Percentiles rank a stretch among this genome's conserved stretches.
These are phyloP conservation scores for Petrocephalus microphthalmus DNA, from an alignment of 2,113 vertebrate genomes.

Conservation along the genomic window DNA sequence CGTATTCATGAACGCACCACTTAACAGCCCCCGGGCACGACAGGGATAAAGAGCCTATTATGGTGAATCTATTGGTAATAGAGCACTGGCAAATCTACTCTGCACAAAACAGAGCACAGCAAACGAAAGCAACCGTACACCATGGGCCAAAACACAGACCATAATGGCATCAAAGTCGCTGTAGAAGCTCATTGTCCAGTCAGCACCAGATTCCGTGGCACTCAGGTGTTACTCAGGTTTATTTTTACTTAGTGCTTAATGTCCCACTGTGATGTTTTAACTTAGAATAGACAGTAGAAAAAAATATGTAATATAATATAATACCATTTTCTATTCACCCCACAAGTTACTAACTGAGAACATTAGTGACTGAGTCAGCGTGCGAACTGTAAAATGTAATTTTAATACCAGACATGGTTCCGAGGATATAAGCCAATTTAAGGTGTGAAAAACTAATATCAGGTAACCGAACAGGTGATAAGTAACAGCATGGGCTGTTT, in stretches of 20 bases:
- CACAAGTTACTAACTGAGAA: background rate
- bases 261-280: background rate
- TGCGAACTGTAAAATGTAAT: background rate
- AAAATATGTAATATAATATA: background rate
- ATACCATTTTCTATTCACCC: background rate
- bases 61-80: background rate
- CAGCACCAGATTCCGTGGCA: background rate
- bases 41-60: background rate
- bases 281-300: background rate
- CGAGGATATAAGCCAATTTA: background rate
- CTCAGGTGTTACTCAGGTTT: background rate
- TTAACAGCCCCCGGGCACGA: background rate
- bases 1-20: background rate
- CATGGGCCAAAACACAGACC: background rate
- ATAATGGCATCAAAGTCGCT: background rate
- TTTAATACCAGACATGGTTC: background rate
- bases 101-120: background rate
- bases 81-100: background rate
- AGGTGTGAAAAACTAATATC: background rate
- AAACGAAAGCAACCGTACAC: background rate
- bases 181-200: background rate
- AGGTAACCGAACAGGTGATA: background rate
- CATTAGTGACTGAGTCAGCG: background rate
- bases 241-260: background rate
- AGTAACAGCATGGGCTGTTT: background rate